Evolutionary conservation across 2,888 invertebrate genomes (phyloP), one percentile per base, ranked within the genome.

Genomic region (Calliphora vomitoria): DNA sequence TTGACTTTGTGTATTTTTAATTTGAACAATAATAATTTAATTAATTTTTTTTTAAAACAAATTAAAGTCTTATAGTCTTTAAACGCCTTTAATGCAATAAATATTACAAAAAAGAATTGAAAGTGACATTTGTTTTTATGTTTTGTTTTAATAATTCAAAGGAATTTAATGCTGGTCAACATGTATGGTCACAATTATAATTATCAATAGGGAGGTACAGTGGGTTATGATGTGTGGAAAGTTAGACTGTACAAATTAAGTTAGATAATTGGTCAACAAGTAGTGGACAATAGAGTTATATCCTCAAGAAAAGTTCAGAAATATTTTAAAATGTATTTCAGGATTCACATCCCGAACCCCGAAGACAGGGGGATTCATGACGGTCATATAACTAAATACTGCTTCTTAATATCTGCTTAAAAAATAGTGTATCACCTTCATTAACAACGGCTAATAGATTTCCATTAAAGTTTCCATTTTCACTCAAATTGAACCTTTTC

Each of bases 11-110:
- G 64, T 20, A 38, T 31, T 74, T 55, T 66, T 41, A 58, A 55
- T 60, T 75, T 75, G 35, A 72, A 75, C 64, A 62, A 82, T 62
- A 78, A 82, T 74, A 80, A 86, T 87, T 83, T 68, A 81, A 78
- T 81, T 82, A 82, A 64, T 78, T 71, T 55, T 66, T 78, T 66
- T 50, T 75, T 58, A 47, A 82, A 69, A 75, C 35, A 81, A 81
- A 87, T 84, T 84, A 62, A 60, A 38, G 44, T 55, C 47, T 71
- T 44, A 25, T 78, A 83, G 62, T 15, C 11, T 20, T 53, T 41
- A 41, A 68, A 68, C 31, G 55, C 35, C 15, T 82, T 75, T 83
- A 66, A 84, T 79, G 83, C 64, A 71, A 64, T 55, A 64, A 84
- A 66, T 74, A 44, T 47, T 47, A 44, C 41, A 60, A 68, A 25